Evolutionary conservation across 2,113 vertebrate genomes (phyloP).

Genomic region (Channa maculata): DNA sequence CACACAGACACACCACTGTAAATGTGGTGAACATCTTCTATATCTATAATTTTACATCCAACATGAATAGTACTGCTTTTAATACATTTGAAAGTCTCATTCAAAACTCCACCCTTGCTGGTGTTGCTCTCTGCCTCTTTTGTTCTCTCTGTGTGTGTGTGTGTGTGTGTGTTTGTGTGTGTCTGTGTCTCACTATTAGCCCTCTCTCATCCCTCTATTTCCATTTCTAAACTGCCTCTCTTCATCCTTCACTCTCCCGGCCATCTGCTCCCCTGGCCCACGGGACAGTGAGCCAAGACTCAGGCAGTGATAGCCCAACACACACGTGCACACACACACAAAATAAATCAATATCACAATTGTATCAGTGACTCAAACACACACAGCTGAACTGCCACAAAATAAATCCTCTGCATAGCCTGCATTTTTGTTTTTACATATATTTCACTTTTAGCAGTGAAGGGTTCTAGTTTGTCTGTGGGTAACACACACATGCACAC

Average conservation of each 20-base stretch:
- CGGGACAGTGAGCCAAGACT: constrained; percentile 79
- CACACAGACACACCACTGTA: neutral
- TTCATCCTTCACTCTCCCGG: constrained; percentile 76
- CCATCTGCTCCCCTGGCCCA: constrained; percentile 86
- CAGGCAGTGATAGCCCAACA: constrained; percentile 61
- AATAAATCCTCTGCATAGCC: constrained; percentile 26
- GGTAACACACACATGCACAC: neutral
- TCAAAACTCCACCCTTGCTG: constrained; percentile 58
- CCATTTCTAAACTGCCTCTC: constrained; percentile 82
- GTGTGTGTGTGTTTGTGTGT: neutral
- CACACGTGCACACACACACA: constrained; percentile 30
- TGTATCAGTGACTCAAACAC: constrained; percentile 37
- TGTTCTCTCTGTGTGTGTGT: constrained; percentile 62
- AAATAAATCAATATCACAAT: constrained; percentile 69
- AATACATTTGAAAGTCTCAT: constrained; percentile 34
- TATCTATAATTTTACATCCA: constrained; percentile 33
- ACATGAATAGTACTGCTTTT: constrained; percentile 45
- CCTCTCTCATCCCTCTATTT: constrained; percentile 79
- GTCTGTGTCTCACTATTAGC: constrained; percentile 68
- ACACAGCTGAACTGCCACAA: constrained; percentile 29
- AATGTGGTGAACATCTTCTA: constrained; percentile 40
- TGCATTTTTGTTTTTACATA: constrained; percentile 5
- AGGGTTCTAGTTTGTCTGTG: constrained; percentile 7
- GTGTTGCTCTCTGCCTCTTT: constrained; percentile 65
- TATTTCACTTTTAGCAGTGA: constrained; percentile 17